phyloP scores from a whole-genome alignment of 2,888 invertebrate genomes.

The Eulithis testata region DNA sequence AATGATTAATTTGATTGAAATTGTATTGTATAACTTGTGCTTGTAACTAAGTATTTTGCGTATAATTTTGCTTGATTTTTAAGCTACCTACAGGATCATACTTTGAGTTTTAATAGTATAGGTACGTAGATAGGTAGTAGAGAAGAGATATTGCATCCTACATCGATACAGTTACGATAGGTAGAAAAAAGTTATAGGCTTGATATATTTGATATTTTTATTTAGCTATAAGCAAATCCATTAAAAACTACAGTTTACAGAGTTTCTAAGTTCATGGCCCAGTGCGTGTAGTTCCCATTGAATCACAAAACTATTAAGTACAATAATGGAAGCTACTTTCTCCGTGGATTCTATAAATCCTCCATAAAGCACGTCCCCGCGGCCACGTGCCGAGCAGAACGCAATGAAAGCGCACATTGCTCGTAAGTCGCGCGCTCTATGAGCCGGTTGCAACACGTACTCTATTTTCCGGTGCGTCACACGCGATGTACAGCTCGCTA shows the following conservation, averaged over 20 bases:
- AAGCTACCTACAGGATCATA: too few relatives aligned
- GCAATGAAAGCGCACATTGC: slow-evolving; percentile 7
- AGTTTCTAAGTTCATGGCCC: neutral
- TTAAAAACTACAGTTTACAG: neutral
- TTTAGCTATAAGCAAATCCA: too few relatives aligned
- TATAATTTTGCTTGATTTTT: too few relatives aligned
- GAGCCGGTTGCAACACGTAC: slow-evolving; percentile 12
- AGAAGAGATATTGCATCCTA: too few relatives aligned
- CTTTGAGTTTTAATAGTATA: too few relatives aligned
- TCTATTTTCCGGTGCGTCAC: slow-evolving; percentile 17
- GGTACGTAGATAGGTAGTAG: too few relatives aligned
- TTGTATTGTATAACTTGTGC: too few relatives aligned
- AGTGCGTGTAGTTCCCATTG: neutral
- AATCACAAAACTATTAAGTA: neutral
- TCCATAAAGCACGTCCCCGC: slow-evolving; percentile 2
- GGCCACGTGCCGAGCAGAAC: neutral
- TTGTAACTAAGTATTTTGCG: too few relatives aligned
- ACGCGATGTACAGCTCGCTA: slow-evolving; percentile 5
- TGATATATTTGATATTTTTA: too few relatives aligned
- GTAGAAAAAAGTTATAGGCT: too few relatives aligned
- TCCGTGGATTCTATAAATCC: slow-evolving; percentile 1
- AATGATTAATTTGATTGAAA: too few relatives aligned
- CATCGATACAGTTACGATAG: too few relatives aligned
- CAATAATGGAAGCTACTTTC: neutral
- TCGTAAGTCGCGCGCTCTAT: slow-evolving; percentile 10